These are phyloP conservation scores for Himalopsyche tibetana DNA, from an alignment of 2,888 invertebrate genomes.

Conservation along the genomic window DNA sequence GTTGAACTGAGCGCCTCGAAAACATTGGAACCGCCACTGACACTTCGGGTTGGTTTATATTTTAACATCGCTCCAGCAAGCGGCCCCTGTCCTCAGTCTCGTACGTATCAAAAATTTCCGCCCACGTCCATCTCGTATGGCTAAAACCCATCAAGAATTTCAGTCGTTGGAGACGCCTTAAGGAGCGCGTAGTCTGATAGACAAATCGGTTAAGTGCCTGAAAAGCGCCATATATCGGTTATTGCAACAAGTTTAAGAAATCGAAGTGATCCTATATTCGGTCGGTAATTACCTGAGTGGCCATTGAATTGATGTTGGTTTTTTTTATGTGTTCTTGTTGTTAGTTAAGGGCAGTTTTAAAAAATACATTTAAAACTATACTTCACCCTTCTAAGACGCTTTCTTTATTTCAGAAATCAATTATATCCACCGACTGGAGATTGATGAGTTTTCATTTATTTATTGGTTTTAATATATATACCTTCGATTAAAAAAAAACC, in stretches of 20 bases:
- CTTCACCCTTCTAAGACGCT: no score
- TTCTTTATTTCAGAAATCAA: no score
- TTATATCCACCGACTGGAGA: no score
- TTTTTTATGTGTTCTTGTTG: constrained; percentile 14
- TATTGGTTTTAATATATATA: no score
- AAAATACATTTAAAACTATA: no score
- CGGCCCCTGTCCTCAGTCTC: constrained; percentile 37
- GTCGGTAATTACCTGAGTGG: constrained; percentile 14
- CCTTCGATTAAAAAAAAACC: no score
- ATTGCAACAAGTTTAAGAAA: not conserved
- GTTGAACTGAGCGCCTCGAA: not conserved
- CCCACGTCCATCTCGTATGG: constrained; percentile 29
- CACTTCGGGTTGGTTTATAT: constrained; percentile 10
- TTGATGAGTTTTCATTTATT: no score
- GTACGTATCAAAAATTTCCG: constrained; percentile 14
- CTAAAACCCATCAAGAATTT: constrained; percentile 40
- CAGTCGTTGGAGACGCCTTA: constrained; percentile 39
- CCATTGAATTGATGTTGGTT: not conserved
- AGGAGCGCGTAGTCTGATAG: constrained; percentile 34
- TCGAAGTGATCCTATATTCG: constrained; percentile 18
- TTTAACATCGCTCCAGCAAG: constrained; percentile 30
- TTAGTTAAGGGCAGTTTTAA: not conserved
- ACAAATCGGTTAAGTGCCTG: not conserved
- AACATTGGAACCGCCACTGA: constrained; percentile 8
- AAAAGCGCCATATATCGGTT: constrained; percentile 26